Base-by-base conservation (phyloP, 2,888 invertebrate species). In the Phalangium opilio region DNA sequence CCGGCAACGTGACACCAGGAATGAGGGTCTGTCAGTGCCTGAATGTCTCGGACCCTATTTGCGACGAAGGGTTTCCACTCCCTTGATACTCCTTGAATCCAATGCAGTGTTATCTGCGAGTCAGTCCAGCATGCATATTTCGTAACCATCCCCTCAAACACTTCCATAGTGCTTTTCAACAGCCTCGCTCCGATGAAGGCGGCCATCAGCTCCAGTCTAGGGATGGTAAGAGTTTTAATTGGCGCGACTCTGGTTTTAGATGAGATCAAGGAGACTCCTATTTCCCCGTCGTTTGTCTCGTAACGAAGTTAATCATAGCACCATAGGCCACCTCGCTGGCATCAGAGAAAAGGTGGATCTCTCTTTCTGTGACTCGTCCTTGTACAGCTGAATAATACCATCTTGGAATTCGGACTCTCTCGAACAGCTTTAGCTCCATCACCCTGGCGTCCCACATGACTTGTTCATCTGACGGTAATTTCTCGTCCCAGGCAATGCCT, bases 401-500 rank as follows among this genome's bases (percentile, higher is more conserved):
- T 15, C 11, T 42, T 15, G 18, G 17, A 21, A 27, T 27, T 27
- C 27, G 4, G 4, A 27, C 8, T 7, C 8, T 27, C 8, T 27
- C 27, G 27, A 27, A 7, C 27, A 27, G 27, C 27, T 27, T 27
- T 7, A 27, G 27, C 27, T 27, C 4, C 4, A 4, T 4, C 4
- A 27, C 8, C 27, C 27, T 7, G 27, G 8, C 8, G 27, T 27
- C 27, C 27, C 27, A 27, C 8, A 27, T 7, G 4, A 7, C 27
- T 27, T 27, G 27, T 8, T 32, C 36, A 8, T 39, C 43, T 33
- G 1, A 2, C 4, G 33, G 18, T 40, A 39, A 17, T 10, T 14
- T 19, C 7, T 43, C 47, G 43, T 12, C n/a, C 44, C 41, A 44
- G 7, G 21, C 41, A 14, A 48, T 35, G 20, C 41, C 33, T 19